Conservation (phyloP, 2,113 vertebrate genomes). For the Muntiacus muntjak region DNA sequence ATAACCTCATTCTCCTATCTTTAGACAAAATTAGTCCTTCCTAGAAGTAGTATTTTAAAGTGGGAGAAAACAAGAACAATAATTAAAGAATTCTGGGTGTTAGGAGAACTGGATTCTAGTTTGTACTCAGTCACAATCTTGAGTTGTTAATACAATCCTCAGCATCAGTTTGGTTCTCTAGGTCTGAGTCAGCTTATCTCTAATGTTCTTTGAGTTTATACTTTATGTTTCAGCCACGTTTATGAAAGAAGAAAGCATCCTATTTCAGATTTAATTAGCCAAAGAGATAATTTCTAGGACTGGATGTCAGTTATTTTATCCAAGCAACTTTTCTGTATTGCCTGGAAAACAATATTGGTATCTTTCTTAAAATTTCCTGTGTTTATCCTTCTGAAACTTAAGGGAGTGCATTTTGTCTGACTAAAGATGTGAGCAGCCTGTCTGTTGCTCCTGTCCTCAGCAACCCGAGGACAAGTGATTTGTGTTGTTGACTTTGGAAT, state of each 20-base stretch:
- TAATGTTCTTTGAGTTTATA: conserved; percentile 34
- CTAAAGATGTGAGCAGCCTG: background rate
- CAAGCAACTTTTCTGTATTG: background rate
- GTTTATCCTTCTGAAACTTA: background rate
- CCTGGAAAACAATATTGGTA: background rate
- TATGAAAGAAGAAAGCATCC: background rate
- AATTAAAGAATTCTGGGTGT: background rate
- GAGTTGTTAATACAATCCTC: background rate
- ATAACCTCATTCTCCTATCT: background rate
- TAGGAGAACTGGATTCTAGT: background rate
- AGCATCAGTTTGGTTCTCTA: background rate
- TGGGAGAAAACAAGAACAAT: background rate
- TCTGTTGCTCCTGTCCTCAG: background rate
- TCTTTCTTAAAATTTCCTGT: background rate
- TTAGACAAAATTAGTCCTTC: background rate
- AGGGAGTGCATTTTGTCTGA: background rate
- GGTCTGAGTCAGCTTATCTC: background rate
- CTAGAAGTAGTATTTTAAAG: background rate
- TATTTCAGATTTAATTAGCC: conserved; percentile 22
- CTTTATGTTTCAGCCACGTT: background rate
- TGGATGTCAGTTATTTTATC: background rate
- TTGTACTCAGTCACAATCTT: background rate
- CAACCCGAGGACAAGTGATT: background rate
- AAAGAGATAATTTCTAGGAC: background rate
- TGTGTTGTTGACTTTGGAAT: conserved; percentile 11